Percentiles rank a stretch among this genome's conserved stretches.
Conservation (phyloP, 2,113 vertebrate genomes). For the Otolemur garnettii region DNA sequence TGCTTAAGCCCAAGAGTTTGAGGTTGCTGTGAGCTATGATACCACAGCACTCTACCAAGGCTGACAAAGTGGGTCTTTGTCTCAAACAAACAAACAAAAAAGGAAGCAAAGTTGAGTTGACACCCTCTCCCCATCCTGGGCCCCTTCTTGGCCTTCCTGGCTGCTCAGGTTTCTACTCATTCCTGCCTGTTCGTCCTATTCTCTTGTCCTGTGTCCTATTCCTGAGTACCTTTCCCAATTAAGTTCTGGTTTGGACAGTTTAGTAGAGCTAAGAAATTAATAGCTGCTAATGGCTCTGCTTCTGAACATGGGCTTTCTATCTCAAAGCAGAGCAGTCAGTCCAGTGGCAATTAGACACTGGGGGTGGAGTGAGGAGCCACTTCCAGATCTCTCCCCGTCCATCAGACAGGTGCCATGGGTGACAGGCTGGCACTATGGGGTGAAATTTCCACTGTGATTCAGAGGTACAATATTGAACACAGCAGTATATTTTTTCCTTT, state of each 20-base stretch:
- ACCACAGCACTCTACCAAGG: too few species aligned
- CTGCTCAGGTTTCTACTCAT: neutral
- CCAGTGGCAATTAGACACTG: constrained; percentile 33
- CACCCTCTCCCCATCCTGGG: neutral
- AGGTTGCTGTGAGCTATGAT: too few species aligned
- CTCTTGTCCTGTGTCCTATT: neutral
- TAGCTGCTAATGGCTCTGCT: constrained; percentile 36
- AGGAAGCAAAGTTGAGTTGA: too few species aligned
- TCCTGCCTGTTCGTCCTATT: neutral
- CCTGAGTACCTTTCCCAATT: constrained; percentile 16
- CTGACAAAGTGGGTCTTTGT: too few species aligned
- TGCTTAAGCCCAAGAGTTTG: too few species aligned
- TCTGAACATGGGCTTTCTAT: constrained; percentile 53
- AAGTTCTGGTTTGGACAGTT: constrained; percentile 81
- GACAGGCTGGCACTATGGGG: constrained; percentile 39
- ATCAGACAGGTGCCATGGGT: neutral
- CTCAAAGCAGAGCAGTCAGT: constrained; percentile 18
- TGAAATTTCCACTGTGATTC: constrained; percentile 63
- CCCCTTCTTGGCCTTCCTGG: neutral
- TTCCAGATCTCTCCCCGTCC: neutral
- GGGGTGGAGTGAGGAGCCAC: neutral
- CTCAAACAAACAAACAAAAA: too few species aligned
- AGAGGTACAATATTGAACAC: constrained; percentile 38
- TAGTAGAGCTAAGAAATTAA: constrained; percentile 74
- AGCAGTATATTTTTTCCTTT: constrained; percentile 73